Conservation (phyloP, 2,113 vertebrate genomes). For the Actinemys pallida region DNA sequence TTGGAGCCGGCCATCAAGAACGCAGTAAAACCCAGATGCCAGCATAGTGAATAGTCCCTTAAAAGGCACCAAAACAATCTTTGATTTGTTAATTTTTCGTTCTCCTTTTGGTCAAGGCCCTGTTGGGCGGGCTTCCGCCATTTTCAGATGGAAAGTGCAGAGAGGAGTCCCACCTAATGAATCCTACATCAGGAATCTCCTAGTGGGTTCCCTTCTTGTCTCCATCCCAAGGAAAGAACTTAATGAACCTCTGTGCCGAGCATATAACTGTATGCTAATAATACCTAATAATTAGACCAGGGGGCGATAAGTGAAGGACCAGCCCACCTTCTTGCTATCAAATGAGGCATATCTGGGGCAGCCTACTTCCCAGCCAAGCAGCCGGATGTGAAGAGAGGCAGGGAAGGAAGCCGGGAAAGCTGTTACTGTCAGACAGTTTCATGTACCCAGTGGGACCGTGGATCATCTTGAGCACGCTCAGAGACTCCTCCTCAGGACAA, state of each 20-base stretch:
- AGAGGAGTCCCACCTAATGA: neutral
- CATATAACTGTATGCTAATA: slow-evolving; percentile 59
- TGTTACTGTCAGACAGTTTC: neutral
- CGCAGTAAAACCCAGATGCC: too few relatives aligned
- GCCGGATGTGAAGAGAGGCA: neutral
- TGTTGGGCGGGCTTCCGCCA: neutral
- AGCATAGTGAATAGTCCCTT: neutral
- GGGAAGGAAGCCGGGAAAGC: neutral
- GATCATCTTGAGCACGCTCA: neutral
- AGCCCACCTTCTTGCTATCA: slow-evolving; percentile 59
- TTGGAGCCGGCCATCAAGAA: neutral
- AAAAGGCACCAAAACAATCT: neutral
- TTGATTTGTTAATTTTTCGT: neutral
- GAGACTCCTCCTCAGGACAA: fast-evolving
- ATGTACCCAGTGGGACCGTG: fast-evolving
- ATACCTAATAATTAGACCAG: slow-evolving; percentile 41
- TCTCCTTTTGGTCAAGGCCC: neutral
- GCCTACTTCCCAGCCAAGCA: neutral
- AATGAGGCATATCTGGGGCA: neutral
- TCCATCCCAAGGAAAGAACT: slow-evolving; percentile 19
- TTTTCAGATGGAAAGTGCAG: neutral
- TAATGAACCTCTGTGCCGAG: slow-evolving; percentile 57
- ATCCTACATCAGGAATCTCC: slow-evolving; percentile 28
- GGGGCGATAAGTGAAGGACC: slow-evolving; percentile 54
- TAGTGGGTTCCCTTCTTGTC: slow-evolving; percentile 51